Evolutionary conservation across 2,113 vertebrate species (phyloP), one percentile per base, ranked within the genome.

Genomic region (Romanogobio albipinnatus): DNA sequence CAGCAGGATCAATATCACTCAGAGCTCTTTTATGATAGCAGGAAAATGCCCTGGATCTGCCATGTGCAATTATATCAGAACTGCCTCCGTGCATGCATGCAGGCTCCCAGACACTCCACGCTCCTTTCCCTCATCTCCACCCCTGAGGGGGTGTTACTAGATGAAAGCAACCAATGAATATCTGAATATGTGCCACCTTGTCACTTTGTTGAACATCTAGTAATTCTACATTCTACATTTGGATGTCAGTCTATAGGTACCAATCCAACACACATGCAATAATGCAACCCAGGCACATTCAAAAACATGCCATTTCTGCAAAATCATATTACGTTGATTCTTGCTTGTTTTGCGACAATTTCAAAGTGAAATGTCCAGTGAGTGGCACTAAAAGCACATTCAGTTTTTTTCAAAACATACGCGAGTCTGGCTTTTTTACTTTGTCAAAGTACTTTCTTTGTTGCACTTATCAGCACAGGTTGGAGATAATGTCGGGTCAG

Each of bases 1-100:
- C 80, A 39, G 90, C 88, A 90, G 91, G 92, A 96, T 97, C 95
- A 94, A 96, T 96, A 95, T 81, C 90, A 87, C 86, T 92, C 92
- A 91, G 91, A 87, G 86, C 89, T 92, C 93, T 94, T 96, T 95
- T 95, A 94, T 95, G 94, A 95, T 92, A 91, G 93, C 92, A 95
- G 91, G 93, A 94, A 91, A 89, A 76, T 92, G 96, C 93, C 95
- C 96, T 95, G 92, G 94, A 97, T 96, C 95, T 96, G 95, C 96
- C 96, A 96, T 89, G 87, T 91, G 83, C 92, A 94, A 95, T 96
- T 93, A 93, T 91, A 92, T 92, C 91, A 89, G 86, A 85, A 91
- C 68, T 89, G 86, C 88, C 93, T 87, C 93, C 91, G 92, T 79
- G 62, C 76, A 81, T 49, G 74, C 88, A 77, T 84, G 92, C 73